Conservation (phyloP, 1,140 invertebrate genomes). For the Drosophila serrata region DNA sequence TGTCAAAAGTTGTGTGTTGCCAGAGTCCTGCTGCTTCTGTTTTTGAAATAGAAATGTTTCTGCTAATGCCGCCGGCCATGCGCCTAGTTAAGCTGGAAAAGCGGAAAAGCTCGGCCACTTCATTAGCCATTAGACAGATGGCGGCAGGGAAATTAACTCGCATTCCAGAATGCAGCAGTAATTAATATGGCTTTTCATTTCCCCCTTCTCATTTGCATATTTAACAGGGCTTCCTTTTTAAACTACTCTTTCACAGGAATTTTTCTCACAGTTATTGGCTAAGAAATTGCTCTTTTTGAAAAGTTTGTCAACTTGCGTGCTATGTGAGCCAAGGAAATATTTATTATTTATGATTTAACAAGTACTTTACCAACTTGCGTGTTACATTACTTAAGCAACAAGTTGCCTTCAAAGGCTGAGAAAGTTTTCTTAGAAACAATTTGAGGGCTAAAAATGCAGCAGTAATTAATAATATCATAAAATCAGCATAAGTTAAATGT, state of each 20-base stretch:
- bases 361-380: slow-evolving; percentile 14
- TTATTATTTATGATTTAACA: slow-evolving; percentile 8
- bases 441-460: background rate
- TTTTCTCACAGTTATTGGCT: background rate
- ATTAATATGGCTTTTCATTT: slow-evolving; percentile 32
- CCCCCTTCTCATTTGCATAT: slow-evolving; percentile 10
- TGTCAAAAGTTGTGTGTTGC: slow-evolving; percentile 54
- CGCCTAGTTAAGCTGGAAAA: slow-evolving; percentile 23
- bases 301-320: slow-evolving; percentile 29
- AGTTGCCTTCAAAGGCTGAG: slow-evolving; percentile 3
- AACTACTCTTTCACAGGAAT: background rate
- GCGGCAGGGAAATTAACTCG: slow-evolving; percentile 16
- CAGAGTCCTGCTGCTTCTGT: slow-evolving; percentile 1
- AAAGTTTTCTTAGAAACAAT: background rate
- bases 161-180: slow-evolving; percentile 23
- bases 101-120: slow-evolving; percentile 33
- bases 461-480: slow-evolving; percentile 20
- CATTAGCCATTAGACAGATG: slow-evolving; percentile 42
- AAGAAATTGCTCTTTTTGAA: background rate
- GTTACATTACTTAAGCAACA: slow-evolving; percentile 22
- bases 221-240: background rate
- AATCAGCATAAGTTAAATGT: too few species aligned
- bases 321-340: background rate
- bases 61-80: slow-evolving; percentile 20
- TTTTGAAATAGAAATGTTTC: slow-evolving; percentile 27